Evolutionary conservation across 2,888 invertebrate species (phyloP).

Genomic region (Polymixis lichenea): DNA sequence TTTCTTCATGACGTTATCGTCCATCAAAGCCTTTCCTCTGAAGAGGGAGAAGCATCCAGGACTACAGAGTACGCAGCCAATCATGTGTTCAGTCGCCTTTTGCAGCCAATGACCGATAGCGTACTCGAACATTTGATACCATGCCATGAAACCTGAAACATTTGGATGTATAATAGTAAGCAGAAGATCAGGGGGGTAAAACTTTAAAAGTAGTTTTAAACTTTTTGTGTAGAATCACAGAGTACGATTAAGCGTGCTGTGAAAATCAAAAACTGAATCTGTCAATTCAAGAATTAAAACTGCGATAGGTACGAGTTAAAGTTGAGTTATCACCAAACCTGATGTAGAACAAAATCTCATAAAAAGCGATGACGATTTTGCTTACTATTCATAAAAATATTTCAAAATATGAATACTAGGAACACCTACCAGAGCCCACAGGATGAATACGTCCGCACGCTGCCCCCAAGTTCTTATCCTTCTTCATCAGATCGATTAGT

Average conservation of each 20-base stretch:
- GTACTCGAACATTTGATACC: slow-evolving; percentile 99
- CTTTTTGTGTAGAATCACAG: neutral
- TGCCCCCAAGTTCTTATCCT: slow-evolving; percentile 94
- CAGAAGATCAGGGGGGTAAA: slow-evolving; percentile 79
- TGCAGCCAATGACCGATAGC: slow-evolving; percentile 99
- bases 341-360: neutral
- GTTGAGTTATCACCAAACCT: neutral
- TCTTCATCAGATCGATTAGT: slow-evolving; percentile 96
- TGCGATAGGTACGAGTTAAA: neutral
- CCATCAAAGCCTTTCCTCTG: slow-evolving; percentile 96
- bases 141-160: slow-evolving; percentile 99
- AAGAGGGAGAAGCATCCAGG: slow-evolving; percentile 99
- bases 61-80: slow-evolving; percentile 99
- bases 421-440: slow-evolving; percentile 91
- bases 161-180: slow-evolving; percentile 96
- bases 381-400: neutral
- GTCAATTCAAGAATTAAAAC: neutral
- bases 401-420: neutral
- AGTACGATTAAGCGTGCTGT: neutral
- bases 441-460: slow-evolving; percentile 98
- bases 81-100: slow-evolving; percentile 99
- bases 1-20: slow-evolving; percentile 96
- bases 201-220: neutral
- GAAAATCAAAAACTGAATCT: neutral
- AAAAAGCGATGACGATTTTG: neutral